Evolutionary conservation across 2,797 vertebrate genomes (phyloP), one percentile per base, ranked within the genome.

Genomic region (Trachurus trachurus): DNA sequence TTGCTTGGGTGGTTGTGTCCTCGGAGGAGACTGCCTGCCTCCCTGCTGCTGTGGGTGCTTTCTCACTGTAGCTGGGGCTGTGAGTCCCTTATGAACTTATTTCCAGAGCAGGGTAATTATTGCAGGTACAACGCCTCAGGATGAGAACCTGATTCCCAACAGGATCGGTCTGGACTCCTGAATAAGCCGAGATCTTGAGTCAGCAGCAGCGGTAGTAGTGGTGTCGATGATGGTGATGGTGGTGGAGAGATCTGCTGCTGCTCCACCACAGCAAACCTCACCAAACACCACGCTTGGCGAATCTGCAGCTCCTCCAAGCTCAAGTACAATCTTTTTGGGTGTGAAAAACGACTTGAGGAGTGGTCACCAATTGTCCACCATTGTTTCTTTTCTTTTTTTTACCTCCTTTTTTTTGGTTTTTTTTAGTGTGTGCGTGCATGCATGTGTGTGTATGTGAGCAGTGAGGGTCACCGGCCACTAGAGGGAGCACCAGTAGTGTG

Each of bases 401-500:
- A 44, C 39, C 3, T 0, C 40, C 60, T 59, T 8, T 6, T 17
- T 4, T 1, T 3, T 16, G 6, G 54, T 58, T 26, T 66, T 58
- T 72, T 50, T 56, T n/a, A n/a, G 29, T 62, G 40, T 42, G 7
- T 9, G n/a, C 1, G 16, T 21, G 13, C 7, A 6, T 19, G 7
- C 53, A 21, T 69, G 59, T 17, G 15, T 16, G 15, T 16, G 44
- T 16, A 15, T 54, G 72, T 63, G 34, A 87, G 89, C 79, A 91
- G 83, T 93, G 49, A 82, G 29, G 57, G 47, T 72, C 73, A 61
- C 71, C 53, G 3, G 71, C 95, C 95, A 94, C 94, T 92, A 95
- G 95, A 95, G 95, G 95, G 95, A 90, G 94, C 94, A 94, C 76
- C 89, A 89, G 94, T 93, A 93, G 92, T 94, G 85, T 90, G 82